A percentile compares a stretch with the other conserved stretches of the same genome.
These are phyloP conservation scores for Bombycilla garrulus DNA, from an alignment of 2,113 vertebrate species.

Conservation along the genomic window DNA sequence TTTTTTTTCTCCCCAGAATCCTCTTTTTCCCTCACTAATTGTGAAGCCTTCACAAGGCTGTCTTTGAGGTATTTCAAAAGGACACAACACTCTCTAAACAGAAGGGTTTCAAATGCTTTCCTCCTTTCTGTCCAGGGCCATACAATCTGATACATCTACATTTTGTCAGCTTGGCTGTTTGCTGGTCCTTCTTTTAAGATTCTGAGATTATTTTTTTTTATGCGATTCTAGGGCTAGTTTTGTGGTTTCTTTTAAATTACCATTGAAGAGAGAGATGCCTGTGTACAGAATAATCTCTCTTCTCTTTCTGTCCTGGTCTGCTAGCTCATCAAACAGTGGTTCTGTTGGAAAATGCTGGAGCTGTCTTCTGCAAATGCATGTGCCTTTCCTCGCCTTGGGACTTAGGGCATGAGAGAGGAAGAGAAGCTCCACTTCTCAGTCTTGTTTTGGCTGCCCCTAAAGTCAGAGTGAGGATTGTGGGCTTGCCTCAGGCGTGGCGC, in stretches of 20 bases:
- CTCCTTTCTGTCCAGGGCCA: not conserved
- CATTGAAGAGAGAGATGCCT: not conserved
- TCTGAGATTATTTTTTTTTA: not conserved
- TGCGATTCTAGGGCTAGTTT: not conserved
- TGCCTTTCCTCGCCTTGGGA: not conserved
- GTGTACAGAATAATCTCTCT: not conserved
- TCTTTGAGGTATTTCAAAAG: conserved; percentile 41
- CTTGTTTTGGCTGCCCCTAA: not conserved
- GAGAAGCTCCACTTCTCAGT: not conserved
- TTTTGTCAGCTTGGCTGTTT: not conserved
- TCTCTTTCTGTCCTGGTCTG: not conserved
- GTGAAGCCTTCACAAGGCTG: conserved; percentile 38
- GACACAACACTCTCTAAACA: not conserved
- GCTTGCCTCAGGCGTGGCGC: not conserved
- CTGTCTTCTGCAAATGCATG: not conserved
- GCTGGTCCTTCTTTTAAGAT: not conserved
- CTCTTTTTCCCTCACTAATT: not conserved
- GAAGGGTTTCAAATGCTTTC: not conserved
- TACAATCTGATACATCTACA: not conserved
- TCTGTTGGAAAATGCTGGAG: not conserved
- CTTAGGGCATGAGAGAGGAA: not conserved
- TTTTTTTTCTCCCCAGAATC: not conserved
- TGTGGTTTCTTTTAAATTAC: not conserved
- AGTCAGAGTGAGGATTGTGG: not conserved
- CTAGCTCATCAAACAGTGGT: not conserved